Conservation (phyloP, 2,797 vertebrate genomes). For the Phataginus tricuspis region DNA sequence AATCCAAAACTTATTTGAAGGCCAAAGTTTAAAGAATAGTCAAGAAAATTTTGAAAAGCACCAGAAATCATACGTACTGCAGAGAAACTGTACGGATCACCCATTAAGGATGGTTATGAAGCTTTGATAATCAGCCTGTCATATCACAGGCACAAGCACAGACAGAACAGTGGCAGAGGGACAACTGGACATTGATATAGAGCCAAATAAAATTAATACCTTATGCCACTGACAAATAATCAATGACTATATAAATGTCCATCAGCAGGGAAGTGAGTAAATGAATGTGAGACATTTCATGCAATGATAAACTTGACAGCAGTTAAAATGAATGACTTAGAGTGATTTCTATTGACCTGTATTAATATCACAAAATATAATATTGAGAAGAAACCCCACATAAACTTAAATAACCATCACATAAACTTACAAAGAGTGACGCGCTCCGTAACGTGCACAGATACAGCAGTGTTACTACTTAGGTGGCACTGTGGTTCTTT, state of each 20-base stretch:
- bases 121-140: not conserved
- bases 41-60: not conserved
- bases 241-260: not conserved
- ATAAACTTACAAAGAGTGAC: not conserved
- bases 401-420: too few species aligned
- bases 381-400: not conserved
- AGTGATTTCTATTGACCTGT: not conserved
- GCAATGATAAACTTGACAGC: not conserved
- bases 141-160: not conserved
- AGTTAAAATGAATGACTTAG: not conserved
- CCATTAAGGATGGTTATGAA: not conserved
- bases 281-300: not conserved
- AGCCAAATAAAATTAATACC: too few species aligned
- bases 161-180: not conserved
- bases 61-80: not conserved
- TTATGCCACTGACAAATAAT: not conserved
- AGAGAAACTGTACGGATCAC: not conserved
- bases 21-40: not conserved
- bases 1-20: not conserved
- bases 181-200: not conserved
- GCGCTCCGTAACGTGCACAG: not conserved
- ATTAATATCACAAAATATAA: not conserved
- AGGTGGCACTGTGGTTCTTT: not conserved
- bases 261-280: too few species aligned
- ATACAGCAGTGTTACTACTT: not conserved